These are phyloP conservation scores for Gorsachius goisagi DNA, from an alignment of 2,113 vertebrate species.

Conservation along the genomic window DNA sequence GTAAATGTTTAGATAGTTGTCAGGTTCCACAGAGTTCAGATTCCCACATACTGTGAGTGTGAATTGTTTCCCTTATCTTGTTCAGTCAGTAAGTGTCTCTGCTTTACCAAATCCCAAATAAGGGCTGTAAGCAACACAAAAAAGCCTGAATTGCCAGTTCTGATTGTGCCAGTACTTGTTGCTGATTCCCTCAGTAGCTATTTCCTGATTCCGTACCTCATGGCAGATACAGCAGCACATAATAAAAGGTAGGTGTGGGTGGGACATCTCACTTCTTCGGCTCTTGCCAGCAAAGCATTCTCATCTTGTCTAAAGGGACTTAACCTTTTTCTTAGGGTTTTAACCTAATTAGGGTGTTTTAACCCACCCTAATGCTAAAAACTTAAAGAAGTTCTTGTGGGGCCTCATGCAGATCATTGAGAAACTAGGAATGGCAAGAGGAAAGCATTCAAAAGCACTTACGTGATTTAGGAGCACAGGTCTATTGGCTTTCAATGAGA, in stretches of 20 bases:
- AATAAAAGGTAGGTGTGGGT: neutral
- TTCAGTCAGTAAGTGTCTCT: neutral
- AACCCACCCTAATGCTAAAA: neutral
- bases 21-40: neutral
- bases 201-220: neutral
- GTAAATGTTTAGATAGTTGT: neutral
- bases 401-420: neutral
- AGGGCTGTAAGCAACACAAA: neutral
- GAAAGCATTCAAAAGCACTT: neutral
- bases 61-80: neutral
- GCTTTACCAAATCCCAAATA: neutral
- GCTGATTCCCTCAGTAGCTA: neutral
- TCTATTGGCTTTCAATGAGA: neutral
- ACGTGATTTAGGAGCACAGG: rapidly evolving
- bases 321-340: neutral
- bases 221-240: neutral
- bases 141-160: neutral
- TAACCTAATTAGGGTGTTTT: too few species aligned
- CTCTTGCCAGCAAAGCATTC: neutral
- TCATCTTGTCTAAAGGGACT: neutral
- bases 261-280: neutral
- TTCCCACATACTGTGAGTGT: neutral
- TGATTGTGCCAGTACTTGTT: neutral
- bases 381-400: neutral
- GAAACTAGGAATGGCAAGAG: neutral